Evolutionary conservation across 1,140 invertebrate species (phyloP), one percentile per base, ranked within the genome.

Genomic region (Trachelipus rathkii): DNA sequence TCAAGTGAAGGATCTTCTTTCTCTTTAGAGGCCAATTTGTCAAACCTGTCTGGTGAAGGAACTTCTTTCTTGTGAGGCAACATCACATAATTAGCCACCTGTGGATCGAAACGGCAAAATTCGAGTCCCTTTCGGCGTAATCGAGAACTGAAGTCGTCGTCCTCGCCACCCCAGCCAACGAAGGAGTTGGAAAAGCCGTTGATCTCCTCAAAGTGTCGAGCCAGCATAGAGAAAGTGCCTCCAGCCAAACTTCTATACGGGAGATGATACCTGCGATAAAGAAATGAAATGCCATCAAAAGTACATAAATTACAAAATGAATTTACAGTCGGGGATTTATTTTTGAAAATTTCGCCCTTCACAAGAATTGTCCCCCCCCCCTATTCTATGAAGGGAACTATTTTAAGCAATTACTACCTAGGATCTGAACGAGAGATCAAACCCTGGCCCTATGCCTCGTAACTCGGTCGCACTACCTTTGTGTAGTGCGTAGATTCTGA

Each of bases 241-340:
- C 90, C 90, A 85, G 97, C 96, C 71, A 81, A 69, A 21, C 21
- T 53, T 9, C 78, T 74, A 71, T 81, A 81, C 19, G 78, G 80
- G 11, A 81, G 78, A 33, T 75, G 98, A 90, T 79, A 81, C 84
- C 98, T 95, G 86, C n/a, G n/a, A n/a, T n/a, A n/a, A n/a, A n/a
- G n/a, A 96, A 95, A 85, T 96, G n/a, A 93, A 33, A 33, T 86
- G 96, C 93, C 66, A 92, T 93, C 75, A 90, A 93, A 92, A 92
- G 95, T 0, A 93, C 94, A 87, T 90, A 94, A 85, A 92, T 80
- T 94, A 93, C 43, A 91, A 91, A 77, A 93, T 86, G 84, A 92
- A 90, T 84, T 92, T 93, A 10, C 81, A 74, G 66, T 13, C 43
- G 78, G 33, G 19, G 8, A 60, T 53, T n/a, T n/a, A n/a, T n/a